A percentile compares a stretch with the other conserved stretches of the same genome.
Evolutionary conservation across 2,888 invertebrate genomes (phyloP).

Genomic region (Pasiphila rectangulata): DNA sequence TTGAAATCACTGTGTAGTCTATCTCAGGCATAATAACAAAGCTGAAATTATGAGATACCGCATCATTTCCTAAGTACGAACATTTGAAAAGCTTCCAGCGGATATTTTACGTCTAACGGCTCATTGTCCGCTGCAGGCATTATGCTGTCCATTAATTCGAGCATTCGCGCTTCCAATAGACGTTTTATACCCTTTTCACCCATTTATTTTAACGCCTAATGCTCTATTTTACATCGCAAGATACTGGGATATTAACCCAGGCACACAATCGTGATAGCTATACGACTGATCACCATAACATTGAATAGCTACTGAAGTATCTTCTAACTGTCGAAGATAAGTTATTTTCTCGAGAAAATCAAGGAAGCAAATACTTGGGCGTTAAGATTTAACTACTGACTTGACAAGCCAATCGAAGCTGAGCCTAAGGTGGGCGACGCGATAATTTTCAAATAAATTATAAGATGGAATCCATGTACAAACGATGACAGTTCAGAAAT

Average conservation of each 20-base stretch:
- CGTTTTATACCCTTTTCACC: constrained; percentile 40
- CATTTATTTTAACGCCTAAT: constrained; percentile 39
- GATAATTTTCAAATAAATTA: constrained; percentile 4
- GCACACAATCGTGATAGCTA: constrained; percentile 19
- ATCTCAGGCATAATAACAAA: constrained; percentile 17
- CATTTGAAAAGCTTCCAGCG: constrained; percentile 38
- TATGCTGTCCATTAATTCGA: constrained; percentile 45
- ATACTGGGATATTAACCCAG: constrained; percentile 19
- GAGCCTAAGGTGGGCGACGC: constrained; percentile 4
- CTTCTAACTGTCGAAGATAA: constrained; percentile 2
- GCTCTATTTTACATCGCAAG: constrained; percentile 37
- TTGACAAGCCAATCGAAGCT: constrained; percentile 1
- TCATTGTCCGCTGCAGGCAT: constrained; percentile 46
- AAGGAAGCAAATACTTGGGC: constrained; percentile 3
- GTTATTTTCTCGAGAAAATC: background rate
- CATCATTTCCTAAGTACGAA: constrained; percentile 25
- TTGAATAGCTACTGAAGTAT: constrained; percentile 9
- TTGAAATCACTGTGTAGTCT: background rate
- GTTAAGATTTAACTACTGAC: constrained; percentile 1
- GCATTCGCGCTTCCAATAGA: constrained; percentile 47
- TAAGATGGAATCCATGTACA: background rate
- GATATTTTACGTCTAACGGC: constrained; percentile 44
- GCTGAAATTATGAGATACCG: constrained; percentile 22
- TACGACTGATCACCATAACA: constrained; percentile 15
- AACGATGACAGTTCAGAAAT: constrained; percentile 6